Conservation (phyloP, 2,888 invertebrate species). For the Drosophila algonquin region DNA sequence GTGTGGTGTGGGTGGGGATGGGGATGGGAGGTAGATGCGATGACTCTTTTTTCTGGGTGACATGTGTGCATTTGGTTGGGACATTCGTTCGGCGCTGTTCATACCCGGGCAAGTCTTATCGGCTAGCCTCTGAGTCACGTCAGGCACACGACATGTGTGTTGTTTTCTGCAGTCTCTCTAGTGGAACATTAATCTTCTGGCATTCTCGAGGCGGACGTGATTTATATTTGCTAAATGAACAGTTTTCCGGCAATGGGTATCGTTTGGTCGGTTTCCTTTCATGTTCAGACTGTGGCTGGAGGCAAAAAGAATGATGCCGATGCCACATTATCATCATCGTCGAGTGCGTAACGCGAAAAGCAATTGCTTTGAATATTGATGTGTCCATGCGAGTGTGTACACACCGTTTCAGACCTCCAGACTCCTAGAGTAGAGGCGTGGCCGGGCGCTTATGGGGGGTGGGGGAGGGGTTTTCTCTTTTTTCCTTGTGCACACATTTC, state of each 20-base stretch:
- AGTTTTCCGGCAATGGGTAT: not conserved
- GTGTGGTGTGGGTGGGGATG: slow-evolving; percentile 5
- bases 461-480: not conserved
- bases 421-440: not conserved
- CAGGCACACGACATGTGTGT: no score
- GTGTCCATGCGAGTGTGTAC: slow-evolving; percentile 25
- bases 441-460: not conserved
- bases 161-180: no score
- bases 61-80: slow-evolving; percentile 60
- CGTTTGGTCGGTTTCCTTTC: not conserved
- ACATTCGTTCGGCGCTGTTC: slow-evolving; percentile 24
- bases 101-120: not conserved
- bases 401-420: not conserved
- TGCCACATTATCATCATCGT: slow-evolving; percentile 38
- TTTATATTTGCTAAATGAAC: not conserved
- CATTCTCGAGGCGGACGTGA: no score
- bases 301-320: slow-evolving; percentile 48
- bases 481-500: slow-evolving; percentile 32
- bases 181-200: no score
- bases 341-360: slow-evolving; percentile 37
- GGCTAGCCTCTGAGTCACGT: no score
- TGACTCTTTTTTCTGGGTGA: slow-evolving; percentile 39
- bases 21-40: slow-evolving; percentile 13
- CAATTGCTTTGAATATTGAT: slow-evolving; percentile 52
- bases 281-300: not conserved